Evolutionary conservation across 2,888 invertebrate species (phyloP).

Genomic region (Chymomyza procnemis): DNA sequence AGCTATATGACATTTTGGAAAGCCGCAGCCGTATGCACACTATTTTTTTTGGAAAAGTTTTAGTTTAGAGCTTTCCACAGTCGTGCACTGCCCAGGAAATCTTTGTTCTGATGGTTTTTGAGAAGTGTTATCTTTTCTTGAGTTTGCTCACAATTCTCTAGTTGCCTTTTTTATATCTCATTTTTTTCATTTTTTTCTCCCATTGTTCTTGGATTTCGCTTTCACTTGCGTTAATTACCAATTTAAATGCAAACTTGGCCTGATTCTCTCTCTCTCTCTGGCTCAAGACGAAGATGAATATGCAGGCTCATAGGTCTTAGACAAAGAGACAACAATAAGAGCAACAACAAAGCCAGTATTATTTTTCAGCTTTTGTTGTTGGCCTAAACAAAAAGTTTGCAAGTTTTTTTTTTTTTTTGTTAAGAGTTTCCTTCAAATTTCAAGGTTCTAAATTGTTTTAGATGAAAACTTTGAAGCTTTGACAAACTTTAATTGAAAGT

Average conservation of each 20-base stretch:
- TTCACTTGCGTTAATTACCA: conserved; percentile 68
- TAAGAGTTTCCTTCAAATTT: background rate
- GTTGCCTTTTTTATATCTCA: conserved; percentile 8
- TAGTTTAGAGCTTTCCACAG: too few relatives aligned
- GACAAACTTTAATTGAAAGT: background rate
- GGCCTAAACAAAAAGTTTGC: conserved; percentile 36
- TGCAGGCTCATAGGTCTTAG: conserved; percentile 19
- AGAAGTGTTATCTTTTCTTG: conserved; percentile 29
- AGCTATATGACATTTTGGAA: too few relatives aligned
- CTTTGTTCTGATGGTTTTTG: background rate
- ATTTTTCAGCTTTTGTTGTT: conserved; percentile 6
- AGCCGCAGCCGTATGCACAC: too few relatives aligned
- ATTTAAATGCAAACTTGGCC: conserved; percentile 73
- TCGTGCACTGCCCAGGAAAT: too few relatives aligned
- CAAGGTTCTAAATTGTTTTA: background rate
- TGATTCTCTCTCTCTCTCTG: conserved; percentile 53
- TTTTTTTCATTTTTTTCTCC: conserved; percentile 4
- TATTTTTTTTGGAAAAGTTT: too few relatives aligned
- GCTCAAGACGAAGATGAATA: conserved; percentile 62
- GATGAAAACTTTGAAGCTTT: conserved; percentile 21
- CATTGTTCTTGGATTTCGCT: conserved; percentile 40
- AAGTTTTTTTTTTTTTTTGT: too few relatives aligned
- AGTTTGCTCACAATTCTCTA: conserved; percentile 42
- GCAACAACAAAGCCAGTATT: background rate
- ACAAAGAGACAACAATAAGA: background rate